phyloP scores from a whole-genome alignment of 2,888 invertebrate genomes.

The Byasa hedistus region DNA sequence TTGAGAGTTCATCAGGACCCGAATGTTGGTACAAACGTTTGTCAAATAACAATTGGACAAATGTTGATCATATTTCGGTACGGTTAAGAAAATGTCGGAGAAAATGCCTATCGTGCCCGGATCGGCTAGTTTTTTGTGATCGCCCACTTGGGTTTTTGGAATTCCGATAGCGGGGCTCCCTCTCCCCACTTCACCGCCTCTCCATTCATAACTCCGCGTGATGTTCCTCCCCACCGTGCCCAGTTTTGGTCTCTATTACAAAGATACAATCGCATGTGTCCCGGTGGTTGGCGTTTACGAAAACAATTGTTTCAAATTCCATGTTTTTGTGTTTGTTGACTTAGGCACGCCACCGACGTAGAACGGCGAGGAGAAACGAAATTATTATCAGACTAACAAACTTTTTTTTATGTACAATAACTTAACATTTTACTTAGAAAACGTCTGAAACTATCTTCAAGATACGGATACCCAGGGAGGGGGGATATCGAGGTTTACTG shows the following conservation, averaged over 20 bases:
- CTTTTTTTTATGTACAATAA: too few species aligned
- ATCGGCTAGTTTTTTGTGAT: conserved; percentile 51
- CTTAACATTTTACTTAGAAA: too few species aligned
- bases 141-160: conserved; percentile 76
- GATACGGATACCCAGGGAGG: too few species aligned
- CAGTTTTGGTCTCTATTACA: conserved; percentile 39
- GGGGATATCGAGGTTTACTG: conserved; percentile 16
- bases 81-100: conserved; percentile 31
- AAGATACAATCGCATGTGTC: conserved; percentile 49
- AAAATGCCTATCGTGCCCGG: conserved; percentile 58
- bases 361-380: conserved; percentile 28
- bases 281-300: conserved; percentile 58
- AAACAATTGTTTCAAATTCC: conserved; percentile 54
- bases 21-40: neutral
- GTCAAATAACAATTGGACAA: conserved; percentile 16
- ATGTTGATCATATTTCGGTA: conserved; percentile 29
- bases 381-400: too few species aligned
- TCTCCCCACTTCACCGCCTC: conserved; percentile 38
- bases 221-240: conserved; percentile 37
- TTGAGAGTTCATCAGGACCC: neutral
- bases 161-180: conserved; percentile 49
- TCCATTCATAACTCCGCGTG: conserved; percentile 76
- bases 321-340: conserved; percentile 46
- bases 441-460: too few species aligned
- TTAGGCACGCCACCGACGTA: conserved; percentile 59